Evolutionary conservation across 2,797 vertebrate species (phyloP), one percentile per base, ranked within the genome.

Genomic region (Moxostoma hubbsi): DNA sequence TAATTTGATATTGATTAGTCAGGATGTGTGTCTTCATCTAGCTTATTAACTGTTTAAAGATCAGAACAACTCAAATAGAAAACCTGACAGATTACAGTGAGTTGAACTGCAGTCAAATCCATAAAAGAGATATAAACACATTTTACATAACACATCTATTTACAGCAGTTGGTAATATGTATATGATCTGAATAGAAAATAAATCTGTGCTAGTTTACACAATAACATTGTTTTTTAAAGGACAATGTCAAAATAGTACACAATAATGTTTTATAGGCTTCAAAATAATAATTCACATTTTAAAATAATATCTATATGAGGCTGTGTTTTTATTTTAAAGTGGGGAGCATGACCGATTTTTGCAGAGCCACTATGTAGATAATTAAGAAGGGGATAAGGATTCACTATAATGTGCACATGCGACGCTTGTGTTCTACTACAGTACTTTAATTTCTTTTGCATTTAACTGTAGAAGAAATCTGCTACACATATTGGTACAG

Each of bases 1-100:
- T 71, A 46, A 78, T 78, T 71, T 67, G 45, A 70, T 66, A 79
- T 74, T 62, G 55, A 73, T 75, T 61, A 46, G 57, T 54, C 45
- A 6, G 7, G 15, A 63, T 49, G 36, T 4, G 3, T 24, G 51
- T 71, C 57, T 78, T 62, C 50, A 62, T 62, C 49, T 47, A 63
- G 36, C 5, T 45, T 64, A 65, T 65, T 70, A 78, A 71, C 36
- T 24, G 49, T 36, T 47, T 1, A n/a, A 58, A 9, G 72, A 73
- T 43, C 18, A 16, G 13, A 59, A 67, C 45, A 13, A 24, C 13
- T 67, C 2, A 7, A 59, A 50, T 9, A 36, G 64, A 76, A 76
- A 18, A 7, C n/a, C 63, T 43, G 54, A 68, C 54, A 7, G 18
- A 51, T 59, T 49, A 18, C 43, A 57, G 63, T 8, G 46, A 9